Base-by-base conservation (phyloP, 2,797 vertebrate genomes). In the Epinephelus malabaricus region DNA sequence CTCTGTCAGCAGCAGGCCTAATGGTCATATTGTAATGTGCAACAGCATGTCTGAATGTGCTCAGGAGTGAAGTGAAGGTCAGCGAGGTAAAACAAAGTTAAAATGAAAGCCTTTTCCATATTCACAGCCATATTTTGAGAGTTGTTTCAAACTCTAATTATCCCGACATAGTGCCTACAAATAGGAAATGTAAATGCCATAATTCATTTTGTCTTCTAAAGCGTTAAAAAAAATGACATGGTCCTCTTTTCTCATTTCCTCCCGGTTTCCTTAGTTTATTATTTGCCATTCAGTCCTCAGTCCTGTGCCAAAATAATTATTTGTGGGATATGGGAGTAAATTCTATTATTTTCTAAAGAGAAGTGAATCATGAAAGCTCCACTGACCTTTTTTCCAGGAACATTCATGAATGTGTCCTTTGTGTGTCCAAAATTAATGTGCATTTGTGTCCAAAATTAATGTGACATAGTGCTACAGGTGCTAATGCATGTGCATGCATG, bases 381-480 rank as follows among this genome's bases (percentile, higher is more conserved):
- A 17, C 1, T 61, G 65, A 69, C 69, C 54, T 80, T 81, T 77
- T 65, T 30, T 12, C 21, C 51, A 43, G 23, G 27, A 58, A 75
- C 15, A 14, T 69, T 13, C 21, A 25, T 46, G 6, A 19, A 8
- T 21, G 67, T 66, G 66, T 56, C 30, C 58, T 49, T 51, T 54
- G 46, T 66, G 53, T 77, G 45, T 5, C 49, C 19, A 47, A 46
- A 77, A 73, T 34, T 2, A 87, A 75, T 54, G 67, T 81, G 76
- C 27, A 17, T 50, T 40, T 66, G 53, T 69, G 45, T 8, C 45
- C 19, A 47, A 46, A 77, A 73, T 34, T 2, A 87, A 75, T 54
- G 67, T 81, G 78, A 84, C 78, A 79, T 12, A 23, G 55, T 43
- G 64, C 60, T 85, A 79, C 79, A 86, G 69, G 78, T 84, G 51